phyloP scores from a whole-genome alignment of 1,140 invertebrate genomes.

The Acromyrmex charruanus region DNA sequence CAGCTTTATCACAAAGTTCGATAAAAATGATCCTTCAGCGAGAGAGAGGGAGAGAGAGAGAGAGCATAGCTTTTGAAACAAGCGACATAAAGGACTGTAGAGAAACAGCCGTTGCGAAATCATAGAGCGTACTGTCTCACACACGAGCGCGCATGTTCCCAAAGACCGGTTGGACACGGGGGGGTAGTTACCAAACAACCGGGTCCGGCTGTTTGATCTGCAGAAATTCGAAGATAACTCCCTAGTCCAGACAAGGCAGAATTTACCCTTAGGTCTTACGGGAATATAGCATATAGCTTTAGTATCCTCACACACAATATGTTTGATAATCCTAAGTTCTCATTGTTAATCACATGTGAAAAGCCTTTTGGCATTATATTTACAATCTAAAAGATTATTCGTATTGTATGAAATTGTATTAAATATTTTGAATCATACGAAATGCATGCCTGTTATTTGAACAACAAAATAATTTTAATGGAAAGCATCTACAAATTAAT shows the following conservation, averaged over 20 bases:
- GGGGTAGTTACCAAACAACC: constrained; percentile 41
- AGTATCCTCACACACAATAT: not conserved
- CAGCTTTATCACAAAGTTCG: not conserved
- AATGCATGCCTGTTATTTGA: not conserved
- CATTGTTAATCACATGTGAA: constrained; percentile 5
- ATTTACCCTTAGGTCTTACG: not conserved
- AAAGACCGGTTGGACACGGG: constrained; percentile 26
- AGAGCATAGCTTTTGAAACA: not conserved
- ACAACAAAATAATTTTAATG: constrained; percentile 5
- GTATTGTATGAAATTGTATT: not conserved
- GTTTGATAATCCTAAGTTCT: not conserved
- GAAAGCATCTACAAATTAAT: not conserved
- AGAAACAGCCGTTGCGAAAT: constrained; percentile 46
- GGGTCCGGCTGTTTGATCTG: constrained; percentile 42
- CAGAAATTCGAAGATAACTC: constrained; percentile 56
- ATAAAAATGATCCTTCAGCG: constrained; percentile 29
- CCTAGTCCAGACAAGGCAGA: not conserved
- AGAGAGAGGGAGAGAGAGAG: too few species aligned
- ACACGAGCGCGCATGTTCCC: constrained; percentile 21
- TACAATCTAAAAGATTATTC: not conserved
- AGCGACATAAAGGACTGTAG: constrained; percentile 14
- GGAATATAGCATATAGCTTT: not conserved
- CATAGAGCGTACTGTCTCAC: constrained; percentile 42
- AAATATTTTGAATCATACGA: not conserved
- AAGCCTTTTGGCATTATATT: not conserved